These are phyloP conservation scores for Gonioctena quinquepunctata DNA, from an alignment of 1,140 invertebrate species.

Conservation along the genomic window DNA sequence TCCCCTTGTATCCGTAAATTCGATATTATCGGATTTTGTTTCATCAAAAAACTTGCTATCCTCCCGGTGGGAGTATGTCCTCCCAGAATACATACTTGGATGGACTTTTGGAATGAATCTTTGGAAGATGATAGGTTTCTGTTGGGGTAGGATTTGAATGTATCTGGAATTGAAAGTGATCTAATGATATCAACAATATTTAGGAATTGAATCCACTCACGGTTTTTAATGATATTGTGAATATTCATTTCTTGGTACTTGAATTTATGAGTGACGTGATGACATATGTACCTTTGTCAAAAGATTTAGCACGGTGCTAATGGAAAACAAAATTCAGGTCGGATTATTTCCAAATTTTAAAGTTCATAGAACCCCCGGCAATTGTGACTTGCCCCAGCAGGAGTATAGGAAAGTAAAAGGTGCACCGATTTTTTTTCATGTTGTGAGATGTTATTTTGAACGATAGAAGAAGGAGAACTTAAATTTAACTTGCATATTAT, in stretches of 20 bases:
- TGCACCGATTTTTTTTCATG: no score
- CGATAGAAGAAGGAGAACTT: no score
- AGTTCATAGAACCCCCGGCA: no score
- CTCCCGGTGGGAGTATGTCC: slow-evolving; percentile 40
- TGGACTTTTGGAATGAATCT: slow-evolving; percentile 23
- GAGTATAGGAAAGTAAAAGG: no score
- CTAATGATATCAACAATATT: background rate
- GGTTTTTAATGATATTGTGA: background rate
- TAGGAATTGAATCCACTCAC: background rate
- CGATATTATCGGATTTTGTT: slow-evolving; percentile 49
- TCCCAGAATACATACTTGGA: slow-evolving; percentile 46
- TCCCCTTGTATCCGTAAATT: slow-evolving; percentile 43
- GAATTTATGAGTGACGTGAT: slow-evolving; percentile 15
- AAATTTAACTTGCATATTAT: no score
- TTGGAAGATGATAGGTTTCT: background rate
- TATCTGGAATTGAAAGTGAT: background rate
- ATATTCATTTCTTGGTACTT: slow-evolving; percentile 4
- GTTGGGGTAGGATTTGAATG: background rate
- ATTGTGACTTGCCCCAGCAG: no score
- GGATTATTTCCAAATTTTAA: no score
- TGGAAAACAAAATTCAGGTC: background rate
- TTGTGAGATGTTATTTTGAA: no score
- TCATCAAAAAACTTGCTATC: slow-evolving; percentile 41
- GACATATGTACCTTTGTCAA: background rate
- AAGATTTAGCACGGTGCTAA: background rate